phyloP scores from a whole-genome alignment of 2,113 vertebrate genomes.

The Puma concolor region DNA sequence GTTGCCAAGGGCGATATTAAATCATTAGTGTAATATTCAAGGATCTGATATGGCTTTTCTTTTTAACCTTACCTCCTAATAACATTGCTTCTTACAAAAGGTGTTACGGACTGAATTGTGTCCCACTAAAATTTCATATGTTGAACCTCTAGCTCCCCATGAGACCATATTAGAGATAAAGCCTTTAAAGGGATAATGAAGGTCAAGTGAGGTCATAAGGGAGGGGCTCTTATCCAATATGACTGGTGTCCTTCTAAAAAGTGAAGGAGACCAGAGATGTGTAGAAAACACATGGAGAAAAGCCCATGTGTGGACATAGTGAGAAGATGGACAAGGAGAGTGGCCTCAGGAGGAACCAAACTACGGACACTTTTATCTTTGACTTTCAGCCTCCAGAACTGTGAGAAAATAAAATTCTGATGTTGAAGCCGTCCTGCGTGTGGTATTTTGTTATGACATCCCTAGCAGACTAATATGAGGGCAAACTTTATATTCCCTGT shows the following conservation, averaged over 20 bases:
- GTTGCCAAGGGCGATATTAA: not conserved
- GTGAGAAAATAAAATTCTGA: not conserved
- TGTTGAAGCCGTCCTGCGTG: not conserved
- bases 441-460: not conserved
- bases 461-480: not conserved
- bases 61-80: not conserved
- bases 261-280: not conserved
- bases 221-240: not conserved
- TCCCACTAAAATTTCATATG: not conserved
- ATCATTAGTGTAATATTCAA: not conserved
- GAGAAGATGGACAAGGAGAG: not conserved
- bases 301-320: not conserved
- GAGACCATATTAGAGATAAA: not conserved
- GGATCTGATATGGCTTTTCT: not conserved
- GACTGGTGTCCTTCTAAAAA: not conserved
- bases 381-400: not conserved
- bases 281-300: not conserved
- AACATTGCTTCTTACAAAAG: not conserved
- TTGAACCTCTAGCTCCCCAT: not conserved
- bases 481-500: not conserved
- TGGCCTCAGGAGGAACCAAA: not conserved
- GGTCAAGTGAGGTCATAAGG: not conserved
- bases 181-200: not conserved
- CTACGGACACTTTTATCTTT: not conserved
- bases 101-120: not conserved